Conservation (phyloP, 2,113 vertebrate genomes). For the Sinocyclocheilus rhinocerous region DNA sequence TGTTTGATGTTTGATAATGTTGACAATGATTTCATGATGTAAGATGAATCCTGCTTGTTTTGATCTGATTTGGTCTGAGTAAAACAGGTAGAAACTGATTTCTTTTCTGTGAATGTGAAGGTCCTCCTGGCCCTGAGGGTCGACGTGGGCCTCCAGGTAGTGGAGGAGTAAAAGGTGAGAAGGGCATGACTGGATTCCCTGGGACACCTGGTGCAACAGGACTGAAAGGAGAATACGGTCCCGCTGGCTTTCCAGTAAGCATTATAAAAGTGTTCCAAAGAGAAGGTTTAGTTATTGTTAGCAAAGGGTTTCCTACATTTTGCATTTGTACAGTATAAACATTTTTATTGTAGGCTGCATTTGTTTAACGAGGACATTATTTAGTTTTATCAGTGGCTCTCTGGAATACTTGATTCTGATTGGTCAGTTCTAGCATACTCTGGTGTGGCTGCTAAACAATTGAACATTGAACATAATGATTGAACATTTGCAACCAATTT, state of each 20-base stretch:
- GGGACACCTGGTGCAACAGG: slow-evolving; percentile 86
- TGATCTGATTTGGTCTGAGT: too few relatives aligned
- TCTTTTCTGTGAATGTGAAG: slow-evolving; percentile 76
- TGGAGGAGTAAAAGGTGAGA: slow-evolving; percentile 88
- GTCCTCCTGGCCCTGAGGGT: slow-evolving; percentile 85
- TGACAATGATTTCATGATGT: background rate
- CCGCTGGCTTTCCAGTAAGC: slow-evolving; percentile 82
- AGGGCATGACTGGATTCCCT: slow-evolving; percentile 82
- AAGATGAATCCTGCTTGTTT: background rate
- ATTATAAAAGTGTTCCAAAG: background rate
- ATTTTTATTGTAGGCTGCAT: background rate
- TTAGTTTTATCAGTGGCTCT: background rate
- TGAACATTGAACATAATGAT: too few relatives aligned
- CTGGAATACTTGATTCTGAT: background rate
- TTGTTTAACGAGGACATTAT: background rate
- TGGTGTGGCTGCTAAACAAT: background rate
- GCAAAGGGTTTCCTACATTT: background rate
- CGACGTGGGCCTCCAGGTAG: slow-evolving; percentile 83
- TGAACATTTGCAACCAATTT: too few relatives aligned
- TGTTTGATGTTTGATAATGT: background rate
- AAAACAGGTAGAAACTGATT: background rate
- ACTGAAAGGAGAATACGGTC: slow-evolving; percentile 86
- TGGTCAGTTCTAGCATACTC: background rate
- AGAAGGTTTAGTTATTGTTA: background rate
- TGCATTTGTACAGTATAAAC: background rate